Base-by-base conservation (phyloP, 2,113 vertebrate species). In the Saimiri boliviensis region DNA sequence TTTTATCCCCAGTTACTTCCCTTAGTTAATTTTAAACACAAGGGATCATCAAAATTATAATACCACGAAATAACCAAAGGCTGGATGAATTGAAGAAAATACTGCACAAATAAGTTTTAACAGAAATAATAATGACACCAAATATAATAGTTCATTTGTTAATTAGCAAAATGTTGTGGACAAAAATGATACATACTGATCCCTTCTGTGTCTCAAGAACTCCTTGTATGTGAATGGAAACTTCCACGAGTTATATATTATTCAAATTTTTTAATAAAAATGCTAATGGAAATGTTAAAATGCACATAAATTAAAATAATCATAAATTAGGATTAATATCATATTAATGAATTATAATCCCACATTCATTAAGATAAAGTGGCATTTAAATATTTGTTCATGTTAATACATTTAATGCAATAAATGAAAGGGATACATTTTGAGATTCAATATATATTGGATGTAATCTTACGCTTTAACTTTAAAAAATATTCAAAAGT, bases 371-470 rank as follows among this genome's bases (percentile, higher is more conserved):
- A 96, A 96, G 97, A 96, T 96, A 96, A 97, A 97, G 93, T 91
- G 77, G 90, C 92, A 77, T 97, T 98, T 97, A 95, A 97, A 93
- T 97, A 97, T 97, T 93, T 98, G 68, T 97, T 97, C 96, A 89
- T 92, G 66, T 63, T 96, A 97, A 94, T 96, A 91, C 74, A 88
- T 97, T 92, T 97, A 93, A 90, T 93, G 73, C 71, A 98, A 77
- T 91, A 96, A 95, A 94, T 97, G 95, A 89, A 89, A 85, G 0
- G 19, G 89, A 32, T n/a, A 94, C 23, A 88, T 54, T 98, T 71
- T 8, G 93, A 97, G 87, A 63, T 96, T 89, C 81, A 96, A 97
- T 97, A 98, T 92, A 95, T 98, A 95, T 93, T 98, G 79, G 83
- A 96, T 96, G 49, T 96, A 96, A 97, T 91, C 32, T 89, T 90